Base-by-base conservation (phyloP, 2,113 vertebrate species). In the Catharus fuscescens region DNA sequence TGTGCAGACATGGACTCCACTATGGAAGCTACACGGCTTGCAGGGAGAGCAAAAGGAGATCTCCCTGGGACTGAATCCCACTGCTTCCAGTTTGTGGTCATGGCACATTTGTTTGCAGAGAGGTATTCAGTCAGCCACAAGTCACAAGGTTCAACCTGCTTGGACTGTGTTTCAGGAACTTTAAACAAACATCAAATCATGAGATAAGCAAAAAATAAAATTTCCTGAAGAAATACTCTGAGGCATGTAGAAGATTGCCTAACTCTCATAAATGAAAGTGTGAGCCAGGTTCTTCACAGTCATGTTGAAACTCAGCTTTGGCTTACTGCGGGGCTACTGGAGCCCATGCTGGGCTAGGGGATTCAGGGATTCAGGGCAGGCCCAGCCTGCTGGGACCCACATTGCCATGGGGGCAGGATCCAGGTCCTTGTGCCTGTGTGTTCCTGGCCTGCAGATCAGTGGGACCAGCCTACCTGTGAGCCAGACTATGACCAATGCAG, bases 1-100 rank as follows among this genome's bases (percentile, higher is more conserved):
- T 57, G 44, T 36, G 65, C 50, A 85, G 86, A 52, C 57, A 56
- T 31, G 50, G 72, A 67, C 18, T 89, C 56, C 14, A 10, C 34
- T 32, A 38, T 31, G 73, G 69, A 95, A 71, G 24, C 14, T 32
- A 8, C 64, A 50, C 57, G 66, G 40, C 70, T 77, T 66, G n/a
- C 52, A 72, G 19, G 29, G n/a, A 80, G 40, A 83, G 42, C 18
- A 81, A 80, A 76, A 79, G 60, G 60, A 88, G 26, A 36, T 50
- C 69, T 89, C 25, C 18, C 62, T 74, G 62, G 67, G 70, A 93
- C 62, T 29, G 28, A 94, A 90, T 72, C 88, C 79, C 32, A n/a
- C 81, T 92, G 70, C 86, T 97, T 90, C 82, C 47, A 32, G 79
- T 78, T 85, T 94, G 91, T 86, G 91, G 70, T 92, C 62, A 81